These are phyloP conservation scores for Callocephalon fimbriatum DNA, from an alignment of 2,113 vertebrate species.

Conservation along the genomic window DNA sequence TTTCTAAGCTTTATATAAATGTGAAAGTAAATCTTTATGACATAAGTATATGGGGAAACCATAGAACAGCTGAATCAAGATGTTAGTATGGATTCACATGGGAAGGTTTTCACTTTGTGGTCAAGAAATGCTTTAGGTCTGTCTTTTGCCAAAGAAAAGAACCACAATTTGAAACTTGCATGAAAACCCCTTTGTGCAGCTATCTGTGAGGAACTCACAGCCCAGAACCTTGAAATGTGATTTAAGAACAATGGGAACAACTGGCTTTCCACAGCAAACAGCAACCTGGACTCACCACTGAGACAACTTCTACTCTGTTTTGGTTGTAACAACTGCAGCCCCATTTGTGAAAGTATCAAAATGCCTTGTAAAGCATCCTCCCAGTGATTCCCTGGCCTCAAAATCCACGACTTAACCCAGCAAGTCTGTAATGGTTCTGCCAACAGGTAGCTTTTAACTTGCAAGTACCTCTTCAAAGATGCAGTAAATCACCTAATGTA, in stretches of 20 bases:
- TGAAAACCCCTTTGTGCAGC: not conserved
- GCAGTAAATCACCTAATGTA: not conserved
- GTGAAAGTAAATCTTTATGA: not conserved
- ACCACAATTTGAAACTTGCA: not conserved
- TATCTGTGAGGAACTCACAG: not conserved
- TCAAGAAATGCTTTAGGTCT: not conserved
- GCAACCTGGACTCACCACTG: not conserved
- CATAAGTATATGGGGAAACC: not conserved
- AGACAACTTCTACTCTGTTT: rapidly evolving
- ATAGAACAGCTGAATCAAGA: not conserved
- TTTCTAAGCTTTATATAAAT: not conserved
- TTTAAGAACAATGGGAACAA: rapidly evolving
- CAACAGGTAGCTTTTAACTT: constrained; percentile 22
- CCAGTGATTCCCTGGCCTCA: not conserved
- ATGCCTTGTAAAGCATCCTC: not conserved
- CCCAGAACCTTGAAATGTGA: not conserved
- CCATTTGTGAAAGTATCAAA: not conserved
- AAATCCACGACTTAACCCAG: not conserved
- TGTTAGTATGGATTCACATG: not conserved
- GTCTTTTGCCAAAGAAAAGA: not conserved
- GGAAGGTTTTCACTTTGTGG: not conserved
- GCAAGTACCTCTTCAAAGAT: not conserved
- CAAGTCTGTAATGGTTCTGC: not conserved
- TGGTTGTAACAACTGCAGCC: not conserved
- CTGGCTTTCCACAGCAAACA: rapidly evolving